These are phyloP conservation scores for Chrysotoxum bicinctum DNA, from an alignment of 2,888 invertebrate genomes.

Conservation along the genomic window DNA sequence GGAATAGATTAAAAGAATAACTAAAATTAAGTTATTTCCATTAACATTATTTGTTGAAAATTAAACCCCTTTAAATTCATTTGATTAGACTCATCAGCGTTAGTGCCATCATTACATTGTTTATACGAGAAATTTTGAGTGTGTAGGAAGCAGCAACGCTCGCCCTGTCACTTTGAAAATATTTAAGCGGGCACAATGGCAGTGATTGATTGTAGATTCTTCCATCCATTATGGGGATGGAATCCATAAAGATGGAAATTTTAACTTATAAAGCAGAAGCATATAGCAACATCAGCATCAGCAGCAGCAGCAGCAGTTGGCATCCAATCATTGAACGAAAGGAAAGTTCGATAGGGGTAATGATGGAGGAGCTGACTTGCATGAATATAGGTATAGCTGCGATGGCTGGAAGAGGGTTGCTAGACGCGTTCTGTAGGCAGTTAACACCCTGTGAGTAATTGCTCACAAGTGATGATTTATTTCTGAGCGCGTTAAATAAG, in stretches of 20 bases:
- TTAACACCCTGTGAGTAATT: conserved; percentile 70
- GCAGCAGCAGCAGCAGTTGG: conserved; percentile 41
- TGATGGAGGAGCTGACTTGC: conserved; percentile 39
- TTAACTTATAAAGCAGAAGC: conserved; percentile 26
- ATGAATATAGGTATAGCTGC: not conserved
- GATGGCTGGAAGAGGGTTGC: conserved; percentile 7
- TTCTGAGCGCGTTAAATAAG: conserved; percentile 68
- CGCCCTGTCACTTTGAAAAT: conserved; percentile 37
- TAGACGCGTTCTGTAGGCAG: conserved; percentile 6
- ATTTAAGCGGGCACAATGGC: conserved; percentile 67
- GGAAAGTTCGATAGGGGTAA: conserved; percentile 40
- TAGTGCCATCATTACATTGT: conserved; percentile 10
- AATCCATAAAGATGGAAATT: conserved; percentile 55
- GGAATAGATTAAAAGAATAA: not conserved
- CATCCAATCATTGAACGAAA: conserved; percentile 49
- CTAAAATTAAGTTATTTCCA: not conserved
- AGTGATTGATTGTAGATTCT: conserved; percentile 70
- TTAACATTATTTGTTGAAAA: not conserved
- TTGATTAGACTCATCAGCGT: conserved; percentile 12
- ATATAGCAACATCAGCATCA: not conserved
- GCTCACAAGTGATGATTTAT: conserved; percentile 71
- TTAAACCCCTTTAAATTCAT: not conserved
- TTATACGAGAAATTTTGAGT: not conserved
- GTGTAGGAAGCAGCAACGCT: conserved; percentile 1
- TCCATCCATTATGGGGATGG: conserved; percentile 64